Evolutionary conservation across 2,113 vertebrate genomes (phyloP).

Genomic region (Actenoides hombroni): DNA sequence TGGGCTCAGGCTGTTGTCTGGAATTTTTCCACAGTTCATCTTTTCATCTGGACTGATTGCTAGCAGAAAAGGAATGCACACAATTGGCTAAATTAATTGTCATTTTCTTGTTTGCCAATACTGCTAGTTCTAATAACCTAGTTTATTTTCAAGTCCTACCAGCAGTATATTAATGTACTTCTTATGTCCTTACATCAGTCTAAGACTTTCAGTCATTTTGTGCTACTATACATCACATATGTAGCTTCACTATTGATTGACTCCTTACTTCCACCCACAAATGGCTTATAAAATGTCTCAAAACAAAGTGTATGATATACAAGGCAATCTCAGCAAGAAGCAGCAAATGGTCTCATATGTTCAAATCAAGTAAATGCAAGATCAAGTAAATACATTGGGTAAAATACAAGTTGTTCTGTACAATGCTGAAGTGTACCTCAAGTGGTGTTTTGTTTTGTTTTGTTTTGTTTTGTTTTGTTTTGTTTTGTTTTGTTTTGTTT

Average conservation of each 20-base stretch:
- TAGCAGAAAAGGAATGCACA: not conserved
- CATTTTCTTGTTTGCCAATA: not conserved
- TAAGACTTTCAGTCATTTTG: constrained; percentile 7
- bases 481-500: not conserved
- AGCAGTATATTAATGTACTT: not conserved
- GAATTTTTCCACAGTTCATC: not conserved
- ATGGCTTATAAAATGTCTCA: constrained; percentile 53
- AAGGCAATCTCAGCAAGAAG: constrained; percentile 30
- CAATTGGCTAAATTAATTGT: constrained; percentile 21
- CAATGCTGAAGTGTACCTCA: not conserved
- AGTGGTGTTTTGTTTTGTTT: too few species aligned
- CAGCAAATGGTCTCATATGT: constrained; percentile 11
- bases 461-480: not conserved
- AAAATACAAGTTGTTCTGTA: not conserved
- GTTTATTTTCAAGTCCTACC: constrained; percentile 1
- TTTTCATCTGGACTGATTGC: not conserved
- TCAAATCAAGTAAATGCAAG: not conserved
- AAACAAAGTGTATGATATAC: constrained; percentile 52
- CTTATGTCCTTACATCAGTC: not conserved
- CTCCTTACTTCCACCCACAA: constrained; percentile 18
- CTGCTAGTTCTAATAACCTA: constrained; percentile 21
- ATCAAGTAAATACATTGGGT: not conserved
- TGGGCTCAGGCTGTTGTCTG: not conserved
- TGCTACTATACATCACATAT: not conserved
- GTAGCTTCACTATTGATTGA: constrained; percentile 50